Conservation (phyloP, 1,140 invertebrate genomes). For the Drosophila kurseongensis region DNA sequence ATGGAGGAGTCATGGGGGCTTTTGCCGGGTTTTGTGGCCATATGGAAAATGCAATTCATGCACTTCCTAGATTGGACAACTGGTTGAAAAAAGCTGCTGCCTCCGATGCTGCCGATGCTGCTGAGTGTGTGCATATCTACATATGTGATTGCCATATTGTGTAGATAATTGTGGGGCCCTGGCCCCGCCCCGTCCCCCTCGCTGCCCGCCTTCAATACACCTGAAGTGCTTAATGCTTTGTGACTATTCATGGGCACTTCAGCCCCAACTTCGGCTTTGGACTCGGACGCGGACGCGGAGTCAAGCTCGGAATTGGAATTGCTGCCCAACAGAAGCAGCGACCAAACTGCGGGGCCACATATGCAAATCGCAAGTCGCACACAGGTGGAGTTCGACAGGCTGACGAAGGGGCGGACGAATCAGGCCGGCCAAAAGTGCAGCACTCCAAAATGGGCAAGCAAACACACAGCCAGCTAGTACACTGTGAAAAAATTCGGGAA, state of each 20-base stretch:
- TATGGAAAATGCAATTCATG: conserved; percentile 83
- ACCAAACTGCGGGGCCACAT: conserved; percentile 64
- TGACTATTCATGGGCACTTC: conserved; percentile 83
- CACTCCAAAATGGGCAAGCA: conserved; percentile 76
- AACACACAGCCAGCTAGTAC: conserved; percentile 29
- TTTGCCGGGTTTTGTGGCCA: conserved; percentile 59
- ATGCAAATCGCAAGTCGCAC: conserved; percentile 71
- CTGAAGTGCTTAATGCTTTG: conserved; percentile 82
- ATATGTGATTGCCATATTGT: conserved; percentile 83
- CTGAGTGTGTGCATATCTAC: conserved; percentile 76
- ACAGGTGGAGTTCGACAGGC: conserved; percentile 59
- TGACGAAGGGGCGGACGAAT: conserved; percentile 32
- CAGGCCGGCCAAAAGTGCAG: conserved; percentile 74
- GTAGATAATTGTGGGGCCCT: conserved; percentile 78
- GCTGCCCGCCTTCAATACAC: conserved; percentile 31
- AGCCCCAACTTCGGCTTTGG: conserved; percentile 24
- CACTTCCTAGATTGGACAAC: conserved; percentile 83
- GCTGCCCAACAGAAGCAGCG: conserved; percentile 74
- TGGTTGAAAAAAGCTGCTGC: conserved; percentile 69
- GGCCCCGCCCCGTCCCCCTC: conserved; percentile 12
- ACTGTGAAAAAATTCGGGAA: conserved; percentile 8
- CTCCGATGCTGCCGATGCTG: conserved; percentile 20
- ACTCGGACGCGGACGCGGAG: not conserved
- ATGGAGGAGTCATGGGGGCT: conserved; percentile 31
- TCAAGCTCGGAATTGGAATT: conserved; percentile 40